phyloP scores from a whole-genome alignment of 2,797 vertebrate species.

The Catharus ustulatus region DNA sequence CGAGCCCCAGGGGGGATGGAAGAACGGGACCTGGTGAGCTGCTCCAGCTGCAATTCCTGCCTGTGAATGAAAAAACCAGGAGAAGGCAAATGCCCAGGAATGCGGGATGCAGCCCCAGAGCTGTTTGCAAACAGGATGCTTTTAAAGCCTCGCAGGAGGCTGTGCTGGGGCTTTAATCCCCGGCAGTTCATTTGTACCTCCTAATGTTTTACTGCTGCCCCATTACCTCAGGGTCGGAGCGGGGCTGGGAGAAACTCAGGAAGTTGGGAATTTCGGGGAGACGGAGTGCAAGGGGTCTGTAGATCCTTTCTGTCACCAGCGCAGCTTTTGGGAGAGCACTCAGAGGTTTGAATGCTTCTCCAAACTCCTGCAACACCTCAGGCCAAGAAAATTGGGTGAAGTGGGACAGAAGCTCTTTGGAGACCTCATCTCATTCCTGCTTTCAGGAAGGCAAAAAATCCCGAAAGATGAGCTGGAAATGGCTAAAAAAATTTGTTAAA shows the following conservation, averaged over 20 bases:
- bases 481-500: accelerated
- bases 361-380: background rate
- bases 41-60: slow-evolving; percentile 24
- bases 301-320: background rate
- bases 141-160: slow-evolving; percentile 63
- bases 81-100: slow-evolving; percentile 36
- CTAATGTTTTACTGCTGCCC: slow-evolving; percentile 67
- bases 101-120: slow-evolving; percentile 36
- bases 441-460: background rate
- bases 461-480: background rate
- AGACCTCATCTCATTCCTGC: background rate
- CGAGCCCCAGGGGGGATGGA: background rate
- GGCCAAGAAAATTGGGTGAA: background rate
- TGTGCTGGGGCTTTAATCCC: slow-evolving; percentile 71
- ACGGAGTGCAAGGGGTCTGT: background rate
- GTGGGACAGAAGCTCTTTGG: background rate
- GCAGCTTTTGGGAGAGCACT: background rate
- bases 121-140: slow-evolving; percentile 68
- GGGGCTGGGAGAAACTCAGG: slow-evolving; percentile 30
- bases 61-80: background rate
- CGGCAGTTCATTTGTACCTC: slow-evolving; percentile 73
- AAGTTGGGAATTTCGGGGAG: slow-evolving; percentile 22
- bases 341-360: background rate
- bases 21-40: background rate
- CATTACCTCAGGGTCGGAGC: slow-evolving; percentile 46